Evolutionary conservation across 2,113 vertebrate genomes (phyloP), one percentile per base, ranked within the genome.

Genomic region (Hippocampus guttulatus): DNA sequence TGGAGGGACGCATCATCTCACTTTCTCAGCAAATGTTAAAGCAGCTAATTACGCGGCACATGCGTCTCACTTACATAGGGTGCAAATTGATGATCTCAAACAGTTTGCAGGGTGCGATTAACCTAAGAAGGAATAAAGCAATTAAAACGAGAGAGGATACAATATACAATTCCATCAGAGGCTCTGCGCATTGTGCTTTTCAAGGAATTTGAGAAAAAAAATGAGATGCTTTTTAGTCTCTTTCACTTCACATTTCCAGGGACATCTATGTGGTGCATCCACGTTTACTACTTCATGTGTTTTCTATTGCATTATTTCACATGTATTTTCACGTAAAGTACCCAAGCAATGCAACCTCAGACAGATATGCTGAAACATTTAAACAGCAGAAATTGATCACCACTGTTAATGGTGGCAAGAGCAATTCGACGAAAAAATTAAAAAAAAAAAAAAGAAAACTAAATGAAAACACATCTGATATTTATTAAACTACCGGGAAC

Each of bases 1-100:
- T 1, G 64, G 67, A 41, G 71, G 8, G 47, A 58, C 10, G 8
- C 55, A 60, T 38, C 38, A 11, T 38, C 70, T 76, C 63, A 65
- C 73, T 76, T 81, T 82, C 78, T 75, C 83, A 82, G 57, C 54
- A 23, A 10, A 38, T 41, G 38, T 40, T 64, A 8, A 41, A 64
- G 38, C 5, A 8, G 38, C 41, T n/a, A 38, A 54, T 57, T 30
- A 68, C 23, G 38, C 38, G 69, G 73, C 41, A 47, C 27, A 54
- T 65, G 25, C 40, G 21, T 33, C 23, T 55, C 5, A 20, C 8
- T 21, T 41, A 2, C 43, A 69, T 2, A 61, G 21, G 6, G 40
- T 45, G 25, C 43, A 33, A 0, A n/a, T 43, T 68, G 25, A 43
- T 40, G 33, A 58, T 71, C 12, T 23, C 33, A 65, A 25, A 52